phyloP scores from a whole-genome alignment of 1,140 invertebrate genomes.

The Littorina saxatilis region DNA sequence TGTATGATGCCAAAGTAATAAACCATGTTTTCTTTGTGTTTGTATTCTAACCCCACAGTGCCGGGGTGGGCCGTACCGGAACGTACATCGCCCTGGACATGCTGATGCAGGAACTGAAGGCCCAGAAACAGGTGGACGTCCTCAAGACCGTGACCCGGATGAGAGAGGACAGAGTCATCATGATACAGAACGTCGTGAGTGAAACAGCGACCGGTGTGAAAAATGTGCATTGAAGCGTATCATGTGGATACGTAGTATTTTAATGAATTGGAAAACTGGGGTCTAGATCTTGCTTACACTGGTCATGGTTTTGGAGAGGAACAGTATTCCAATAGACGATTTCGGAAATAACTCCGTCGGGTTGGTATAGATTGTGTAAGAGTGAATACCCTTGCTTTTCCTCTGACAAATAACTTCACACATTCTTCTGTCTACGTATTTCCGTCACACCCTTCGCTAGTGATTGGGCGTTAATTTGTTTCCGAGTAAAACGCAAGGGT shows the following conservation, averaged over 20 bases:
- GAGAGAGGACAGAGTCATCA: slow-evolving; percentile 11
- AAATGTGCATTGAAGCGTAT: background rate
- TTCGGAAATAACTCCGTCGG: too few species aligned
- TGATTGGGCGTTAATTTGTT: too few species aligned
- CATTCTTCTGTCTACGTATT: too few species aligned
- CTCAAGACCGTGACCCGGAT: background rate
- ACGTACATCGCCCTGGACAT: slow-evolving; percentile 13
- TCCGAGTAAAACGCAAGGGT: too few species aligned
- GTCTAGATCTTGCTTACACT: background rate
- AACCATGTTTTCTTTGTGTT: too few species aligned
- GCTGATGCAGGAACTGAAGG: background rate
- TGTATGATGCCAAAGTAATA: too few species aligned
- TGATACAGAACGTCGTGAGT: slow-evolving; percentile 16
- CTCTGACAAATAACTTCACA: too few species aligned
- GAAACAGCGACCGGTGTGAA: too few species aligned
- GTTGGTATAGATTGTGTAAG: too few species aligned
- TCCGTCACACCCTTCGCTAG: too few species aligned
- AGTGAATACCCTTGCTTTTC: too few species aligned
- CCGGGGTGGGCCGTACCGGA: slow-evolving; percentile 1
- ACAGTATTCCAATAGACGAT: background rate
- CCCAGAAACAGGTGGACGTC: background rate
- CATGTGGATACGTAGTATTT: background rate
- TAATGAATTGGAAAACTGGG: background rate
- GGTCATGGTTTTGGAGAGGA: background rate
- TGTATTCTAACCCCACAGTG: background rate